These are phyloP conservation scores for Paraplagusia blochii DNA, from an alignment of 2,113 vertebrate genomes.

Conservation along the genomic window DNA sequence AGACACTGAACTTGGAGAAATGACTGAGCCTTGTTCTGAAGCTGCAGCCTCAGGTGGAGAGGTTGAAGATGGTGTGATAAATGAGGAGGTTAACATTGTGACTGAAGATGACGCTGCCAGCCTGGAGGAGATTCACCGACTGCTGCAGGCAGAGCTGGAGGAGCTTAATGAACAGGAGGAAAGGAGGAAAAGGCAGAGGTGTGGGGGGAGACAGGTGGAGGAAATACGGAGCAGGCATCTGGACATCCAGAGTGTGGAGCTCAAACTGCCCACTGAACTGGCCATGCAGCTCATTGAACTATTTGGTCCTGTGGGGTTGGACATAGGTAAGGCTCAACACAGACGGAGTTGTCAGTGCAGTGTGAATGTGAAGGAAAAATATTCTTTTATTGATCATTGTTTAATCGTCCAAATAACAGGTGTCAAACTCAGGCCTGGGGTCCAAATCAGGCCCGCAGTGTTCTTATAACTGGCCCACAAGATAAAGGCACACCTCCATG, in stretches of 20 bases:
- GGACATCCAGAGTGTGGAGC: constrained; percentile 86
- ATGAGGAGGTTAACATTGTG: constrained; percentile 13
- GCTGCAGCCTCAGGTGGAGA: constrained; percentile 4
- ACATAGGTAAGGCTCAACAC: constrained; percentile 82
- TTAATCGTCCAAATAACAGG: too few relatives aligned
- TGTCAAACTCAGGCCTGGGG: too few relatives aligned
- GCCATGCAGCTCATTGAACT: constrained; percentile 92
- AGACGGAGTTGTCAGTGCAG: not conserved
- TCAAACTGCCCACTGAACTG: constrained; percentile 89
- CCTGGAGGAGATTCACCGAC: constrained; percentile 48
- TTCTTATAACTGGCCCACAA: too few relatives aligned
- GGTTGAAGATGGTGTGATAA: constrained; percentile 14
- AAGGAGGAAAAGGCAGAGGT: constrained; percentile 16
- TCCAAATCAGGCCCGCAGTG: too few relatives aligned
- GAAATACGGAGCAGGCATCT: constrained; percentile 57
- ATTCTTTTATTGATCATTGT: too few relatives aligned
- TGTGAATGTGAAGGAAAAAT: too few relatives aligned
- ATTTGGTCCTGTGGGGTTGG: constrained; percentile 92
- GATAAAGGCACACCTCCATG: too few relatives aligned
- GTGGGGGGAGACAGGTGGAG: constrained; percentile 6
- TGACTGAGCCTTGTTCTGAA: constrained; percentile 2
- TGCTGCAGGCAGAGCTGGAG: constrained; percentile 56
- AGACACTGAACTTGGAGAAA: not conserved
- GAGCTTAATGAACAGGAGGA: constrained; percentile 56
- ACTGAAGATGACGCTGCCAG: constrained; percentile 40